These are phyloP conservation scores for Listrodromus nycthemerus DNA, from an alignment of 2,888 invertebrate genomes.

Conservation along the genomic window DNA sequence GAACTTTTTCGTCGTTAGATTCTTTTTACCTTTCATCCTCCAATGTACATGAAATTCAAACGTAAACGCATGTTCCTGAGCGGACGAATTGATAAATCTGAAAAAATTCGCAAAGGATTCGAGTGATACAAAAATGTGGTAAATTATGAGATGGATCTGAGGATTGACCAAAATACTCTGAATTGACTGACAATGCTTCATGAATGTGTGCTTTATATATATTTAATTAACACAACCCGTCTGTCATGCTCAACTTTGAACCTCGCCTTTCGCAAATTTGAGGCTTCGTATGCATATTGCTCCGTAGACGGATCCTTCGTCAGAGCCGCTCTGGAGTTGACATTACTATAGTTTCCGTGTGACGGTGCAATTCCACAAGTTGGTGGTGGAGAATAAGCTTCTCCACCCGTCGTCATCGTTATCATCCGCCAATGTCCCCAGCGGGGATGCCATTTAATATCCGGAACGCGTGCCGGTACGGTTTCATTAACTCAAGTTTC, in stretches of 20 bases:
- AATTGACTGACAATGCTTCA: too few species aligned
- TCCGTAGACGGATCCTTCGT: not conserved
- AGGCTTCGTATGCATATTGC: not conserved
- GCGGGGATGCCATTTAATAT: slow-evolving; percentile 68
- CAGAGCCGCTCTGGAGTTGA: not conserved
- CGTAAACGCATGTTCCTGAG: too few species aligned
- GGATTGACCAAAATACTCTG: too few species aligned
- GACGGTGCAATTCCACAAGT: slow-evolving; percentile 18
- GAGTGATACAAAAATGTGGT: too few species aligned
- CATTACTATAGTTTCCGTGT: not conserved
- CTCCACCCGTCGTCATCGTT: slow-evolving; percentile 40
- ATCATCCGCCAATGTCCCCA: slow-evolving; percentile 34
- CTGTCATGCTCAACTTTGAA: not conserved
- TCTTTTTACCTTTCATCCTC: too few species aligned
- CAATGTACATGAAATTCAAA: too few species aligned
- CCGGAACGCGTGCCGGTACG: slow-evolving; percentile 62
- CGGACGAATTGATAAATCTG: too few species aligned
- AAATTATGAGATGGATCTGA: too few species aligned
- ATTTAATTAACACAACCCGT: not conserved
- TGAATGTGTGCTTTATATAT: not conserved
- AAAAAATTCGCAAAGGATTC: too few species aligned
- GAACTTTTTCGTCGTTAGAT: too few species aligned
- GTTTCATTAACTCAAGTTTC: slow-evolving; percentile 71
- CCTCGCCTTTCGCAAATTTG: not conserved
- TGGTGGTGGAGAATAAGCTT: slow-evolving; percentile 42